Evolutionary conservation across 2,113 vertebrate genomes (phyloP).

Genomic region (Psittacula cyanocephala): DNA sequence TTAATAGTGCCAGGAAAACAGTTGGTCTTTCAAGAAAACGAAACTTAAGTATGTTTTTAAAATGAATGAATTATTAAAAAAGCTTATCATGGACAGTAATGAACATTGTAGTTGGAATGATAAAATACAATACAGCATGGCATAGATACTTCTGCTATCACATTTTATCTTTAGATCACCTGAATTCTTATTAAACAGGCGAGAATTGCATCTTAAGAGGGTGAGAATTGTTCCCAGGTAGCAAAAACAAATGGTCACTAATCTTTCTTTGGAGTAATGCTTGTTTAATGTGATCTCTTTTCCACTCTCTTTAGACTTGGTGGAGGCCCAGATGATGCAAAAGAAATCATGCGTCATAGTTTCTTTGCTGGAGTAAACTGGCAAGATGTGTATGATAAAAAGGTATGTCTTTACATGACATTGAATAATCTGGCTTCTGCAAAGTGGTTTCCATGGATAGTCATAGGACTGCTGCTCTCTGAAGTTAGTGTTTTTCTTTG

Average conservation of each 20-base stretch:
- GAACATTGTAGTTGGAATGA: background rate
- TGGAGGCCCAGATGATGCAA: slow-evolving; percentile 94
- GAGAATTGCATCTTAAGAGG: background rate
- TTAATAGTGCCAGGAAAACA: background rate
- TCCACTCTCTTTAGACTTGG: slow-evolving; percentile 80
- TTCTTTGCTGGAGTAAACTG: slow-evolving; percentile 94
- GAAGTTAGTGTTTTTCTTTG: background rate
- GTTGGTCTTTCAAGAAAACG: slow-evolving; percentile 7
- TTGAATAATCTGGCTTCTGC: background rate
- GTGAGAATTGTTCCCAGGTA: background rate
- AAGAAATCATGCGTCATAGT: slow-evolving; percentile 97
- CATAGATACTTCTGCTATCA: background rate
- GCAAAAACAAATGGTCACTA: background rate
- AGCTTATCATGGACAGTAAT: background rate
- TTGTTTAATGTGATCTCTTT: background rate
- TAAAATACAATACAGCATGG: background rate
- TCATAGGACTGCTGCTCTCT: background rate
- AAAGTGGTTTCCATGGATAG: background rate
- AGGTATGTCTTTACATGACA: slow-evolving; percentile 77
- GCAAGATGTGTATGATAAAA: slow-evolving; percentile 98
- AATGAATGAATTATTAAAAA: background rate
- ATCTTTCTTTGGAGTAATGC: background rate
- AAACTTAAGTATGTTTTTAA: background rate
- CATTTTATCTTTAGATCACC: rapidly evolving
- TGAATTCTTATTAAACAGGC: background rate